Evolutionary conservation across 2,888 invertebrate species (phyloP), one percentile per base, ranked within the genome.

Genomic region (Sericinus montela): DNA sequence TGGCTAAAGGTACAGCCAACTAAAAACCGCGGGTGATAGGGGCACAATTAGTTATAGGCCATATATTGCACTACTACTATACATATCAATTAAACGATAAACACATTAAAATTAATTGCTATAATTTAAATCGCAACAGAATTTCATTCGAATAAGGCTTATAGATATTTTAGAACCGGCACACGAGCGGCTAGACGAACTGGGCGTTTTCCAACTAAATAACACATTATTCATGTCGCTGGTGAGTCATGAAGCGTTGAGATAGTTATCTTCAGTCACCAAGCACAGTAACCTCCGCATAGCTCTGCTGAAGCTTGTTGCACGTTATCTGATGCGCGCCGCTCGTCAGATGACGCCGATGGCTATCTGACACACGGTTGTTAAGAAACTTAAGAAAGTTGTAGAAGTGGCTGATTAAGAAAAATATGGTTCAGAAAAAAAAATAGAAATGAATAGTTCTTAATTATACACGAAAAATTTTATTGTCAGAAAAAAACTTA

Each of bases 261-360:
- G 51, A 51, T 51, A 38, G 52, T 48, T 54, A 58, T 58, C 54
- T 51, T 19, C 41, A 58, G 54, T 54, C 49, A 48, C 48, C 51
- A 48, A 51, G 58, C 56, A 57, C 58, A 55, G 58, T 60, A 58
- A 60, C 55, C 57, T 55, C 54, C 51, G 46, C 51, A 51, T 51
- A 51, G 46, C 43, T 51, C 42, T 47, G 48, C 52, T 50, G 53
- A 46, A 54, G 52, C 54, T 56, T 47, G 53, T 54, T 45, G 47
- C 45, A 15, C 43, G 51, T 57, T 57, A 60, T 60, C 59, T 53
- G 59, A 59, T 59, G 55, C 41, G 39, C 53, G 52, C 51, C 46
- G 53, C 54, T 56, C 56, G 55, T 56, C 58, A 56, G 54, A 56
- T 55, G 58, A 53, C 53, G 55, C 48, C 49, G 48, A 34, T 43